Conservation (phyloP, 2,888 invertebrate species). For the Drosophila setosimentum region DNA sequence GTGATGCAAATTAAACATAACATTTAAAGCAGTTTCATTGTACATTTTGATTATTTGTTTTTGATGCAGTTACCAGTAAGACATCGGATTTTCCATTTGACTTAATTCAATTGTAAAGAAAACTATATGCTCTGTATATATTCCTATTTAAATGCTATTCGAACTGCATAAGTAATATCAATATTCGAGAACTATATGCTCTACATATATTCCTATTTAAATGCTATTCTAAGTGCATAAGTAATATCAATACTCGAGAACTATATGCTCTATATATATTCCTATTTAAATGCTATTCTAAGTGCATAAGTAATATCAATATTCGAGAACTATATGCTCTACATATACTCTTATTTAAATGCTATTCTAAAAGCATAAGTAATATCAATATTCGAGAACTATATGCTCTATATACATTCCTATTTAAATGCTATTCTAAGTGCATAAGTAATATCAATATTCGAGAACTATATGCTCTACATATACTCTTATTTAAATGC, state of each 20-base stretch:
- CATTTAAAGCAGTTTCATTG: background rate
- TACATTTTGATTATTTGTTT: background rate
- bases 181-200: background rate
- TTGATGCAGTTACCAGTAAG: background rate
- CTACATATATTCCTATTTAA: background rate
- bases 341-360: background rate
- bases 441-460: background rate
- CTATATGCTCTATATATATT: background rate
- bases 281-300: background rate
- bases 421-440: background rate
- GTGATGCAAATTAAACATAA: background rate
- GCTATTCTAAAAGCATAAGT: background rate
- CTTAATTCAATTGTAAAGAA: background rate
- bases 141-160: background rate
- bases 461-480: background rate
- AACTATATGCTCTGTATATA: background rate
- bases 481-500: background rate
- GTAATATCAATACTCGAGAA: background rate
- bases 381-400: background rate
- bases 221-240: background rate
- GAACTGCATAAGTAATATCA: background rate
- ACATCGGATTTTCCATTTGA: background rate
- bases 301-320: background rate
- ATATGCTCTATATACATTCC: background rate
- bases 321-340: background rate